Conservation (phyloP, 2,888 invertebrate species). For the Microplitis manilae region DNA sequence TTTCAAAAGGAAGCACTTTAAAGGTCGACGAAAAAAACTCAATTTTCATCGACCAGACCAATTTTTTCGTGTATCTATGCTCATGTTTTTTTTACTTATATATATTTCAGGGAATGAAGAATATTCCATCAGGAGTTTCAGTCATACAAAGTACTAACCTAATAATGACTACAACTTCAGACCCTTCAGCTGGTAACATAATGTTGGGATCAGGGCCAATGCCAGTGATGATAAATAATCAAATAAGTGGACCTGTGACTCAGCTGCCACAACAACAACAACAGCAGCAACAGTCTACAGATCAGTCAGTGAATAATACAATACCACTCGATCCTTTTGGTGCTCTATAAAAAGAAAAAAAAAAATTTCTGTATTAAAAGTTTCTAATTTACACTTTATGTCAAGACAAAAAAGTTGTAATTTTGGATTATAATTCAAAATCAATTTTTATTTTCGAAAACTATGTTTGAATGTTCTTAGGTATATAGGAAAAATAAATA, state of each 20-base stretch:
- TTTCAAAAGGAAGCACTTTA: too few species aligned
- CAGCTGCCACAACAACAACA: constrained; percentile 56
- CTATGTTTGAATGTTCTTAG: not conserved
- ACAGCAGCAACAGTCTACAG: constrained; percentile 62
- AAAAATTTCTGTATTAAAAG: not conserved
- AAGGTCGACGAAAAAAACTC: too few species aligned
- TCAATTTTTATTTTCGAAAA: not conserved
- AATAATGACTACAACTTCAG: constrained; percentile 65
- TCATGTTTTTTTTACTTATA: too few species aligned
- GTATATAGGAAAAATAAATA: not conserved
- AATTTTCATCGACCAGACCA: too few species aligned
- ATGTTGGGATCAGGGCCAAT: constrained; percentile 59
- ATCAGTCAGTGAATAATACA: constrained; percentile 69
- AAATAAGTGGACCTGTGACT: constrained; percentile 61
- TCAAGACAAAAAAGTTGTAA: not conserved
- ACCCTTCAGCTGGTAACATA: constrained; percentile 62
- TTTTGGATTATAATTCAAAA: constrained; percentile 20
- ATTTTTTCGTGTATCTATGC: not conserved
- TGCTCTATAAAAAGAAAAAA: constrained; percentile 66
- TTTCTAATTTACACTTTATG: not conserved
- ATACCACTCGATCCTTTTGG: constrained; percentile 75
- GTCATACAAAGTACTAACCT: constrained; percentile 67
- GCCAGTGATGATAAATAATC: constrained; percentile 57
- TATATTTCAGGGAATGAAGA: constrained; percentile 63
- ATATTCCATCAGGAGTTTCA: constrained; percentile 64